A percentile compares a stretch with the other conserved stretches of the same genome.
These are phyloP conservation scores for Chloropsis hardwickii DNA, from an alignment of 2,113 vertebrate species.

Conservation along the genomic window DNA sequence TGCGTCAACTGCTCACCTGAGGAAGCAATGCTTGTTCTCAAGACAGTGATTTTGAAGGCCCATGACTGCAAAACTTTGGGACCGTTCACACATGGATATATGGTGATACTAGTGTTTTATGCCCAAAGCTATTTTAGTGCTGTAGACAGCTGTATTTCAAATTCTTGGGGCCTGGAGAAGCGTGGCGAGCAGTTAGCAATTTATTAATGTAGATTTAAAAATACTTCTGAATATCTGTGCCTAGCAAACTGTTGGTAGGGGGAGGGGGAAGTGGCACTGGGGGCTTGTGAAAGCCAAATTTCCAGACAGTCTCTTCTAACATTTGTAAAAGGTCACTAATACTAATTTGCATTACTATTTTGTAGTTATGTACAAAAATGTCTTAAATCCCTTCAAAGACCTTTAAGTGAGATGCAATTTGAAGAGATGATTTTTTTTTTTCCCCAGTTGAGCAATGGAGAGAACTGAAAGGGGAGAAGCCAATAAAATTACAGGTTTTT, in stretches of 20 bases:
- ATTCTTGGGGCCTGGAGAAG: not conserved
- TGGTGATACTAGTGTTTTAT: not conserved
- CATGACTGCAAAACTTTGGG: not conserved
- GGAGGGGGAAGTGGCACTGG: not conserved
- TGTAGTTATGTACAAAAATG: not conserved
- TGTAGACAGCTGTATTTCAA: not conserved
- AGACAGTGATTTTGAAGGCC: not conserved
- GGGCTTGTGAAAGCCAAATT: not conserved
- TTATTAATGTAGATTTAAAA: not conserved
- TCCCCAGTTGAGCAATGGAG: not conserved
- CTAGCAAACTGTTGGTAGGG: not conserved
- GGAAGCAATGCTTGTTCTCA: not conserved
- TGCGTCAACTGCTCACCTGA: not conserved
- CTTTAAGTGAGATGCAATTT: not conserved
- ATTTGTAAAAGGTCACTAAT: not conserved
- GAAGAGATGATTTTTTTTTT: not conserved
- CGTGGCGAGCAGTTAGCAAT: accelerated
- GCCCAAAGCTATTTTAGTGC: not conserved
- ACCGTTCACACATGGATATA: not conserved
- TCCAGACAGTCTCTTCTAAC: not conserved
- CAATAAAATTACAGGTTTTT: not conserved
- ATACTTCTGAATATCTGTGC: not conserved
- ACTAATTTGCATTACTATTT: not conserved
- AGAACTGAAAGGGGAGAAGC: not conserved
- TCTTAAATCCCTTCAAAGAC: not conserved